Conservation (phyloP, 2,113 vertebrate genomes). For the Poecile atricapillus region DNA sequence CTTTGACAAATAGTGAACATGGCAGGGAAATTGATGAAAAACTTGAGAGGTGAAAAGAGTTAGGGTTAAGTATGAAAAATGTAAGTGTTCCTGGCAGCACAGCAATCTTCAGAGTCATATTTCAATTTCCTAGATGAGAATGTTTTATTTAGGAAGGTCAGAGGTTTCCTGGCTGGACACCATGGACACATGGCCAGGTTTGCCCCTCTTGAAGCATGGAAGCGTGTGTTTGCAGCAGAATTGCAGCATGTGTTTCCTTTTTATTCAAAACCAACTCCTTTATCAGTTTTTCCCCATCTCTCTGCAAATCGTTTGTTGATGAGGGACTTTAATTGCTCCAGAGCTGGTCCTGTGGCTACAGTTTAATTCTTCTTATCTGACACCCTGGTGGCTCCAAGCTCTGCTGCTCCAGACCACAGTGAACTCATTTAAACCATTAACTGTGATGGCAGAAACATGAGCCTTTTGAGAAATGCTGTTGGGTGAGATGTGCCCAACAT, state of each 20-base stretch:
- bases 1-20: background rate
- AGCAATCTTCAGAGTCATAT: background rate
- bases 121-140: background rate
- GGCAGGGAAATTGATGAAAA: background rate
- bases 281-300: background rate
- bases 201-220: background rate
- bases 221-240: background rate
- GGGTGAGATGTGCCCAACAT: background rate
- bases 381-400: background rate
- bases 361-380: background rate
- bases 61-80: slow-evolving; percentile 26
- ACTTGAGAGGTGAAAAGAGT: background rate
- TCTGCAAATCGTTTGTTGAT: background rate
- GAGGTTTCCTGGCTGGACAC: background rate
- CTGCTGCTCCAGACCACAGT: background rate
- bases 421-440: background rate
- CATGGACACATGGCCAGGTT: fast-evolving
- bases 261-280: background rate
- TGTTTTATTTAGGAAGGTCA: slow-evolving; percentile 14
- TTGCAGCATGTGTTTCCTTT: background rate
- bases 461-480: background rate
- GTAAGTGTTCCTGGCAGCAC: background rate
- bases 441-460: background rate
- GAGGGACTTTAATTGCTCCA: background rate
- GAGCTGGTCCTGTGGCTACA: background rate